phyloP scores from a whole-genome alignment of 2,113 vertebrate genomes.

The Trematocara zebra region DNA sequence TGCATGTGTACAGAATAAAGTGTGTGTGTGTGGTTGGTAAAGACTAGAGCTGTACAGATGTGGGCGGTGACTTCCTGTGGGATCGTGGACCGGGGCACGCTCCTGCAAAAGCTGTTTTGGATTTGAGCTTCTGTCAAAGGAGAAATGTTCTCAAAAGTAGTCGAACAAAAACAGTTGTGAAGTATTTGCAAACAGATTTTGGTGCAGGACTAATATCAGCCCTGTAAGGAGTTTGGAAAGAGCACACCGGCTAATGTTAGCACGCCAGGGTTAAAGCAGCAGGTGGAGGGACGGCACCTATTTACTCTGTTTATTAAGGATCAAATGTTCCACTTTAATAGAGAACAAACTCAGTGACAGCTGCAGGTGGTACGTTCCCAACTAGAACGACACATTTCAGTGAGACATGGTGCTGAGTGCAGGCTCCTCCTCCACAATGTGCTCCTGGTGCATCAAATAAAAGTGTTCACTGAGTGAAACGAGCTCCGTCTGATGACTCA shows the following conservation, averaged over 20 bases:
- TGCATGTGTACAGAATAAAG: background rate
- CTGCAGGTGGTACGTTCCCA: background rate
- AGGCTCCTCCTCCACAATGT: background rate
- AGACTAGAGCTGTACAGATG: background rate
- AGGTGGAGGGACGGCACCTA: background rate
- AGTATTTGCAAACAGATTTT: background rate
- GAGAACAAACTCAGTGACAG: background rate
- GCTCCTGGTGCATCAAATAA: background rate
- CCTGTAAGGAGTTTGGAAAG: background rate
- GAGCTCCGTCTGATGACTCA: background rate
- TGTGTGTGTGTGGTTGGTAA: background rate
- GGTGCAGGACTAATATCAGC: background rate
- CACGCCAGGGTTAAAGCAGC: background rate
- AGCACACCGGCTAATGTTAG: background rate
- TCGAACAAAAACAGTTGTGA: background rate
- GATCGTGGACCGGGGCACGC: rapidly evolving
- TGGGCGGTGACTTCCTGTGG: background rate
- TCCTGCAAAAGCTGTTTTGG: background rate
- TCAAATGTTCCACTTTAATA: background rate
- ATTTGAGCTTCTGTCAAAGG: background rate
- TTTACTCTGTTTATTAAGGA: background rate
- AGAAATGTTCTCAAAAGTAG: background rate
- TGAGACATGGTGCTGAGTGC: background rate
- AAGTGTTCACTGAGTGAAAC: background rate
- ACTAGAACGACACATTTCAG: background rate